phyloP scores from a whole-genome alignment of 2,113 vertebrate genomes.

The Megalops atlanticus region DNA sequence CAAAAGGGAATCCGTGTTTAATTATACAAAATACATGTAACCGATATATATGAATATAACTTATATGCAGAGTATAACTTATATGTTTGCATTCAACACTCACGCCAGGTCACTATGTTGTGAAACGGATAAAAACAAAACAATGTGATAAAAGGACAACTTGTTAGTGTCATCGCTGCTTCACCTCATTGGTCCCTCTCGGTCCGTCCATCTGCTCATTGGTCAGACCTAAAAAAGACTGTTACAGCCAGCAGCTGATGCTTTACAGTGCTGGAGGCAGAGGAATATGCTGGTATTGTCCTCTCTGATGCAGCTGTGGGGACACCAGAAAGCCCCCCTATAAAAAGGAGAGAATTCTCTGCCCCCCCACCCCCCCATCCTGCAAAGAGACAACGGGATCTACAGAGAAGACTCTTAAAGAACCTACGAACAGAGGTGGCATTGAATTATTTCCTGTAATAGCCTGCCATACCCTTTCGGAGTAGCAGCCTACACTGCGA shows the following conservation, averaged over 20 bases:
- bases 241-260: not conserved
- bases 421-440: no score
- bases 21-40: slow-evolving; percentile 14
- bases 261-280: not conserved
- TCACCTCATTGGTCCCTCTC: slow-evolving; percentile 2
- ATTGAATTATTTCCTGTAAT: no score
- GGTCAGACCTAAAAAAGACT: not conserved
- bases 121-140: slow-evolving; percentile 1
- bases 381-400: not conserved
- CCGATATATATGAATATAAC: slow-evolving; percentile 7
- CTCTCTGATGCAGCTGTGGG: not conserved
- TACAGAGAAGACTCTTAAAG: no score
- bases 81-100: slow-evolving; percentile 24
- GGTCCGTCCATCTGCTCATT: slow-evolving; percentile 2
- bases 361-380: not conserved
- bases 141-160: not conserved
- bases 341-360: not conserved
- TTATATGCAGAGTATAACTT: slow-evolving; percentile 24
- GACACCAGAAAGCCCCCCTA: not conserved
- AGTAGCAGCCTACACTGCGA: no score
- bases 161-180: not conserved
- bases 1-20: not conserved
- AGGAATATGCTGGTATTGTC: not conserved
- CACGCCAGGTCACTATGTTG: not conserved
- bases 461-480: no score